Evolutionary conservation across 2,797 vertebrate species (phyloP), one percentile per base, ranked within the genome.

Genomic region (Meda fulgida): DNA sequence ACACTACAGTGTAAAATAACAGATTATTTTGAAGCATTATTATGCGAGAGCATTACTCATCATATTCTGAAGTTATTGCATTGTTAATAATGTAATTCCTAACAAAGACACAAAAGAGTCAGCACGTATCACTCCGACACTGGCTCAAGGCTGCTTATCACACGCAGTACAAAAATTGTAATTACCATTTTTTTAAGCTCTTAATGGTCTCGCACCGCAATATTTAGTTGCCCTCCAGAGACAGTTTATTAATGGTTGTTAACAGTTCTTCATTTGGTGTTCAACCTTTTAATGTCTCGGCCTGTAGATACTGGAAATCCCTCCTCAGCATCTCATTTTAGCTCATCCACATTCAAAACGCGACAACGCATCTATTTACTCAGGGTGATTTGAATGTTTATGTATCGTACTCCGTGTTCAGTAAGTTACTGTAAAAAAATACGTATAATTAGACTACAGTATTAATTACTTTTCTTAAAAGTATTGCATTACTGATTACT

Each of bases 111-210:
- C 4, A 29, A 19, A 18, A 34, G 16, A 36, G 34, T 36, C 31
- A 18, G 31, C 73, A 38, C 8, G 40, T 18, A 26, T 60, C 8
- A 29, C 53, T 78, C 36, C 5, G 36, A 60, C 34, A 4, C 55
- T 11, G 53, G 13, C 75, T 77, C 14, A 13, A n/a, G 51, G 48
- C 8, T 55, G 31, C 51, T 77, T 38, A 77, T 77, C 73, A 38
- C 53, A 40, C 75, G 10, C 14, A 11, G 36, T 19, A 19, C 36
- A 63, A 60, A 5, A 78, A 60, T 29, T 40, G 21, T 48, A 79
- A 79, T 71, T 40, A 81, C 18, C 3, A 13, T 11, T 36, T 51
- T 65, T 80, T 80, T 29, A 81, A 38, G 23, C 79, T 51, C 3
- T 55, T 80, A 16, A 70, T 40, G 66, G 43, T 80, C 29, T 29